Percentiles rank a stretch among this genome's conserved stretches.
These are phyloP conservation scores for Pteruthius melanotis DNA, from an alignment of 2,113 vertebrate genomes.

Conservation along the genomic window DNA sequence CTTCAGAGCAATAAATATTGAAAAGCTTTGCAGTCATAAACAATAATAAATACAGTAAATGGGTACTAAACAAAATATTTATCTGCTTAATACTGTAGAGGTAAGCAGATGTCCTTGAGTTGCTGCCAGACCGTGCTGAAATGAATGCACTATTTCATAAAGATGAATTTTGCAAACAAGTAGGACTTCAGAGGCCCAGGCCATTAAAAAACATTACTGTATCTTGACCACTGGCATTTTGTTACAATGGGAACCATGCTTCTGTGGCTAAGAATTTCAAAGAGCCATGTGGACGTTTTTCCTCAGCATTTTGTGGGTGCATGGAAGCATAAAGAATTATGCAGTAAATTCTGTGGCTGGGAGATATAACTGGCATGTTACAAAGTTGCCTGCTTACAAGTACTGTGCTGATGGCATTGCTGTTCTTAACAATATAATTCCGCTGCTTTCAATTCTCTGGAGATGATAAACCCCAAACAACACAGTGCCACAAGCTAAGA, in stretches of 20 bases:
- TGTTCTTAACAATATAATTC: neutral
- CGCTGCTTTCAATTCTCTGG: neutral
- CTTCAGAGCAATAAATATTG: slow-evolving; percentile 24
- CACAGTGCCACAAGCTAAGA: neutral
- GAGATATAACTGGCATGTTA: neutral
- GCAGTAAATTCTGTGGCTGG: slow-evolving; percentile 8
- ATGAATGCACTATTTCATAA: slow-evolving; percentile 37
- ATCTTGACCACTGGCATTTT: slow-evolving; percentile 27
- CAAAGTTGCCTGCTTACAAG: neutral
- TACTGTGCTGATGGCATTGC: neutral
- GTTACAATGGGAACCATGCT: neutral
- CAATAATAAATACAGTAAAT: slow-evolving; percentile 30
- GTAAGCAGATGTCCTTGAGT: slow-evolving; percentile 54
- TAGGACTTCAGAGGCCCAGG: neutral
- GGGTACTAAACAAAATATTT: slow-evolving; percentile 48
- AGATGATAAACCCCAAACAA: neutral
- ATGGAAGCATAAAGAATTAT: neutral
- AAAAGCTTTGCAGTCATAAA: slow-evolving; percentile 17
- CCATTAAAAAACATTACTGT: slow-evolving; percentile 43
- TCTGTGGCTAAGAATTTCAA: slow-evolving; percentile 2
- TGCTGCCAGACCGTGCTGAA: slow-evolving; percentile 23
- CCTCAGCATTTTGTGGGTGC: slow-evolving; percentile 10
- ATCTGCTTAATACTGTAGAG: slow-evolving; percentile 39
- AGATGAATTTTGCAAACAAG: slow-evolving; percentile 44
- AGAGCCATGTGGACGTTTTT: neutral